Base-by-base conservation (phyloP, 1,140 invertebrate species). In the Lasaia peninsularis region DNA sequence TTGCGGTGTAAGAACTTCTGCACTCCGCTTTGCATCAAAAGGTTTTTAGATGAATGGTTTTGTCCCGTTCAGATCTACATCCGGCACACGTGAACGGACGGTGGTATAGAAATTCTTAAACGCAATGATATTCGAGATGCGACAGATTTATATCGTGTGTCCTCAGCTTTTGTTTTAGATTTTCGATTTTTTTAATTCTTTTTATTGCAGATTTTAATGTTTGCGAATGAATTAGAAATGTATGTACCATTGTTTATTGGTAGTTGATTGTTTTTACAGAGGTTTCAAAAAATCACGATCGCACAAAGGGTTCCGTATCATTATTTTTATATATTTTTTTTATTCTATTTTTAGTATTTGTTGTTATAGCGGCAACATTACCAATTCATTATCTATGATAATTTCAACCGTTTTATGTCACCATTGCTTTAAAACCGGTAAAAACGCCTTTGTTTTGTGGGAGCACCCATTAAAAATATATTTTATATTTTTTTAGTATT, bases 21-120 rank as follows among this genome's bases (percentile, higher is more conserved):
- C 20, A 48, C 40, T 21, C 5, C 18, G 18, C 40, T 21, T 48
- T 67, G 75, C 71, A 73, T 73, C 71, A 63, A 70, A 79, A 75
- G 77, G 76, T 66, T 71, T 28, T 28, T 64, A 62, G 37, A n/a
- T 76, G 62, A 77, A 80, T 70, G 70, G 71, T 65, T 79, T 71
- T 72, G 71, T 80, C 64, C 72, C 62, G 67, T 80, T 75, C 67
- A 70, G 71, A 63, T 56, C 50, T 53, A 72, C 77, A 83, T 86
- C 80, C 83, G 80, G 81, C 69, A 72, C 83, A 85, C 83, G 81
- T 85, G 81, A 76, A 77, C 60, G 51, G 64, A 66, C 54, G 64
- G 60, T 67, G 63, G 63, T 65, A 74, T 79, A 75, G 71, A 68
- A 71, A 62, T 68, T 65, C 73, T 69, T 69, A 69, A 69, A 70